Evolutionary conservation across 1,140 invertebrate genomes (phyloP), one percentile per base, ranked within the genome.

Genomic region (Scaptomyza montana): DNA sequence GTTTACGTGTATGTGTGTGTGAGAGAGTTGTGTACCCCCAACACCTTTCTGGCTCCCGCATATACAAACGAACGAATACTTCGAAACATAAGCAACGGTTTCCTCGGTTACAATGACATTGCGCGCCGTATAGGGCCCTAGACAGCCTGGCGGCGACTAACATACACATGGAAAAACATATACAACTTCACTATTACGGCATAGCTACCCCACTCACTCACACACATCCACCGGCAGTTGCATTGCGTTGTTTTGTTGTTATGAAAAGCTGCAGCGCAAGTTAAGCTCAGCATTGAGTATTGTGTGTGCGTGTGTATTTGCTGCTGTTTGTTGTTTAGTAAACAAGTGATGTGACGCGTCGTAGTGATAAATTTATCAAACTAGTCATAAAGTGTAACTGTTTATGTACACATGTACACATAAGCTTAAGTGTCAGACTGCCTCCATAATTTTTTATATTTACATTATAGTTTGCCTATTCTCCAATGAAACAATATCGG

Each of bases 111-210:
- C 74, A 74, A 74, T 77, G 74, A 69, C 70, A 79, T 79, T 79
- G 74, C 47, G 56, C 74, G 61, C 65, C 64, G 74, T 79, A 77
- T 74, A 64, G 64, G 55, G 55, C 63, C 65, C 84, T 77, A 87
- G 84, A 87, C 82, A 65, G 79, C 79, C 76, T 87, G 84, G 84
- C 82, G 79, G 69, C 77, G 55, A 61, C 60, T 55, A 51, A 71
- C 54, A 70, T 49, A 69, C 30, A 57, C 41, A 51, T 28, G 6
- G 25, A 59, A 30, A 55, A 39, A 41, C 25, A 64, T 50, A 56
- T 59, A 41, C 51, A 74, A 84, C 82, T 89, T 74, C 84, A 72
- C 51, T 84, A 70, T 89, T 89, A 89, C 79, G 79, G 69, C 79
- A 89, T 89, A 82, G 62, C 55, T 56, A 56, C 41, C 65, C 77